phyloP scores from a whole-genome alignment of 2,888 invertebrate genomes.

The Orgyia antiqua region DNA sequence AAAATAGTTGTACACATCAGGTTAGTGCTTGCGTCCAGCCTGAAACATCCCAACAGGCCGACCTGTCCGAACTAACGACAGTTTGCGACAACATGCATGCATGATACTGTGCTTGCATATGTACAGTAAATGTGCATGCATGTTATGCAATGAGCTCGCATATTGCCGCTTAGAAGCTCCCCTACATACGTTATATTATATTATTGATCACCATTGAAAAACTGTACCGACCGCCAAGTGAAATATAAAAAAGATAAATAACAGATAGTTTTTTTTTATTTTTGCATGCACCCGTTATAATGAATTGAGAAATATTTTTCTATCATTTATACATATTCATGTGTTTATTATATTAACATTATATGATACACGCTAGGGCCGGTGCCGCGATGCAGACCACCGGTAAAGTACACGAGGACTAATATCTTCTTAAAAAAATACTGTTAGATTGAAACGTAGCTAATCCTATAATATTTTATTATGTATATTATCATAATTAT shows the following conservation, averaged over 20 bases:
- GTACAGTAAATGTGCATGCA: neutral
- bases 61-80: neutral
- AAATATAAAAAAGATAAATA: conserved; percentile 78
- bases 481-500: conserved; percentile 55
- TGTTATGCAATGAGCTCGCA: conserved; percentile 8
- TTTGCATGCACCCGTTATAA: conserved; percentile 76
- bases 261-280: conserved; percentile 71
- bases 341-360: conserved; percentile 74
- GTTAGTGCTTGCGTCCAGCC: conserved; percentile 56
- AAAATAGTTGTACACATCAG: conserved; percentile 71
- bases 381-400: conserved; percentile 57
- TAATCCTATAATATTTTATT: conserved; percentile 71
- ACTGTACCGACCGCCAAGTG: conserved; percentile 67
- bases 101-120: conserved; percentile 5
- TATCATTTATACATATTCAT: conserved; percentile 71
- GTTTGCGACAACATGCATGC: conserved; percentile 22
- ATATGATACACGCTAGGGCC: conserved; percentile 70
- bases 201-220: conserved; percentile 62
- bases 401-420: conserved; percentile 74
- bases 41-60: too few relatives aligned
- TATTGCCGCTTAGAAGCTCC: conserved; percentile 26
- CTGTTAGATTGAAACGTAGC: conserved; percentile 78
- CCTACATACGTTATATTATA: conserved; percentile 9
- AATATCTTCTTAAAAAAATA: conserved; percentile 79
- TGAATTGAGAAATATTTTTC: conserved; percentile 74